Percentiles rank a stretch among this genome's conserved stretches.
Conservation (phyloP, 2,888 invertebrate genomes). For the Pecten maximus region DNA sequence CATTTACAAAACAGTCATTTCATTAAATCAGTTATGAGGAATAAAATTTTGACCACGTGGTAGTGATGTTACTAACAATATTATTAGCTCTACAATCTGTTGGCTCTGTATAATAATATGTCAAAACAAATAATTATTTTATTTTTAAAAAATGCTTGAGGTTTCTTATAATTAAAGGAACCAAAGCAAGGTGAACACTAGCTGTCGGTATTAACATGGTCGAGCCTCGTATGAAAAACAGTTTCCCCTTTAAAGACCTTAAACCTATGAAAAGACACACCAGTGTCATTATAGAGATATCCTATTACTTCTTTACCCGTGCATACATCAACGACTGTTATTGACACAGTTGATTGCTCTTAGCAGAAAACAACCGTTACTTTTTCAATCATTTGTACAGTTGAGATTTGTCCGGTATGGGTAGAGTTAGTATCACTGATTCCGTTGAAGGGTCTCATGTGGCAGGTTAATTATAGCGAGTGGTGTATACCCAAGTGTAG, state of each 20-base stretch:
- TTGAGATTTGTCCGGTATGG: not conserved
- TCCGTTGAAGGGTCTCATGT: not conserved
- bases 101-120: too few relatives aligned
- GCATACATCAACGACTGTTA: not conserved
- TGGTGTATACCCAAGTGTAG: not conserved
- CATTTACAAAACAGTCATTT: too few relatives aligned
- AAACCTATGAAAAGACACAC: not conserved
- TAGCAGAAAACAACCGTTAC: not conserved
- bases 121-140: too few relatives aligned
- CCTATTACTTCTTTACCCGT: not conserved
- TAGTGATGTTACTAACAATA: too few relatives aligned
- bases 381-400: not conserved
- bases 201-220: not conserved
- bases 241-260: not conserved
- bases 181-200: too few relatives aligned
- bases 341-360: constrained; percentile 3
- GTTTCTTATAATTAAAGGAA: too few relatives aligned
- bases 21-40: too few relatives aligned
- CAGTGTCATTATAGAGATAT: not conserved
- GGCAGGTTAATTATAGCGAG: not conserved
- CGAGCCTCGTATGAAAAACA: not conserved
- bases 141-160: too few relatives aligned
- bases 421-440: not conserved
- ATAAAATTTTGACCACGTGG: too few relatives aligned
- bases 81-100: too few relatives aligned